Percentiles rank a stretch among this genome's conserved stretches.
Evolutionary conservation across 2,797 vertebrate species (phyloP).

Genomic region (Halcyon leucocephala): DNA sequence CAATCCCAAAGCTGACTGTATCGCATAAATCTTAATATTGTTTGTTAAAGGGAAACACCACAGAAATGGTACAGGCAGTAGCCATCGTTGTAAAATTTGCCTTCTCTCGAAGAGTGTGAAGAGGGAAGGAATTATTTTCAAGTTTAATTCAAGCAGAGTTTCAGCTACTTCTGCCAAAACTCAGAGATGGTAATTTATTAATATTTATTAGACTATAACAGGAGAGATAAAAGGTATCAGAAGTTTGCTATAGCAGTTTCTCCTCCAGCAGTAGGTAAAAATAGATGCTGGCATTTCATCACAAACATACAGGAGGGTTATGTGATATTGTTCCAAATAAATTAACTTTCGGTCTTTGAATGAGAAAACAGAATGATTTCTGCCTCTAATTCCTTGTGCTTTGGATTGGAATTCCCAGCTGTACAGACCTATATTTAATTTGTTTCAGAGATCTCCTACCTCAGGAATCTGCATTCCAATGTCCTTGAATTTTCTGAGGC

Average conservation of each 20-base stretch:
- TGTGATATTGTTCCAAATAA: not conserved
- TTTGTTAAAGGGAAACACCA: constrained; percentile 38
- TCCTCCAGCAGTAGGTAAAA: constrained; percentile 17
- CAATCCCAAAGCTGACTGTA: constrained; percentile 29
- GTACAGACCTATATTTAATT: not conserved
- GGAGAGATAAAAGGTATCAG: constrained; percentile 17
- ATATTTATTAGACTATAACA: constrained; percentile 33
- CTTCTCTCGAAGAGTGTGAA: not conserved
- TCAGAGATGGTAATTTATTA: constrained; percentile 45
- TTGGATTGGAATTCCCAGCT: not conserved
- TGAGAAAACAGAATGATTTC: not conserved
- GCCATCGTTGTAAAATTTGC: not conserved
- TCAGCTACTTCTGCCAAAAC: not conserved
- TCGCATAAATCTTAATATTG: constrained; percentile 52
- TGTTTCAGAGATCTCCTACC: not conserved
- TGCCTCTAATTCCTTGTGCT: not conserved
- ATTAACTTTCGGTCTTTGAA: not conserved
- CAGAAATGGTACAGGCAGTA: not conserved
- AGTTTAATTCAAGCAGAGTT: constrained; percentile 14
- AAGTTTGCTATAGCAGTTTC: constrained; percentile 3
- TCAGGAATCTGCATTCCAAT: not conserved
- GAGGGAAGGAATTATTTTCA: constrained; percentile 19
- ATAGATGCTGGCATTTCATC: not conserved
- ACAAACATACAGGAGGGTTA: not conserved
- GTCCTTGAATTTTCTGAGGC: not conserved